These are phyloP conservation scores for Trinorchestia longiramus DNA, from an alignment of 1,140 invertebrate genomes.

Conservation along the genomic window DNA sequence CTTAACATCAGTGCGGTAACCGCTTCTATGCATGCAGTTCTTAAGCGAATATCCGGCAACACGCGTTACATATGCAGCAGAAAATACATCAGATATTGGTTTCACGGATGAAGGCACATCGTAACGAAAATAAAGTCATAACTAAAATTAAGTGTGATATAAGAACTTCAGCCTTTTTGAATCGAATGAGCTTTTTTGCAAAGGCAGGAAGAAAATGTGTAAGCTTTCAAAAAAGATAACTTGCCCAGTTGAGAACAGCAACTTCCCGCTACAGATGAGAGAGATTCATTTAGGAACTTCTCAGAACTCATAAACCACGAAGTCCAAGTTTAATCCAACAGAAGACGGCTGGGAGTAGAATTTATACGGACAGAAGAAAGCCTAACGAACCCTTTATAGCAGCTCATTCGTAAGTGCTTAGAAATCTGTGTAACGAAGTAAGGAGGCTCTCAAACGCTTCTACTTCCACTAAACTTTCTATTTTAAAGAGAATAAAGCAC, in stretches of 20 bases:
- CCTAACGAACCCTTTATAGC: background rate
- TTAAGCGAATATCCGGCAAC: background rate
- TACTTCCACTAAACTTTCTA: background rate
- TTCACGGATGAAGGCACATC: background rate
- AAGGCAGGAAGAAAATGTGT: background rate
- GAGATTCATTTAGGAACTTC: background rate
- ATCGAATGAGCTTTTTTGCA: background rate
- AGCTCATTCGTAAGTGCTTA: background rate
- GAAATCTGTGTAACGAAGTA: background rate
- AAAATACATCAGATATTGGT: background rate
- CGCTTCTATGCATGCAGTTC: background rate
- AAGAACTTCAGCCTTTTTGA: background rate
- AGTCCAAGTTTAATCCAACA: background rate
- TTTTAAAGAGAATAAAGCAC: no score
- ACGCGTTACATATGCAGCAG: background rate
- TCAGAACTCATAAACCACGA: background rate
- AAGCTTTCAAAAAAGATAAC: background rate
- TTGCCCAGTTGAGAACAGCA: background rate
- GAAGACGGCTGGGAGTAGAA: background rate
- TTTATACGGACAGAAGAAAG: background rate
- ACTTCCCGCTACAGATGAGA: background rate
- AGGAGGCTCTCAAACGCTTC: background rate
- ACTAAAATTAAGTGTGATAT: background rate
- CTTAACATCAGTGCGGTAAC: no score
- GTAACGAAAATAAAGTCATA: background rate